Base-by-base conservation (phyloP, 2,113 vertebrate genomes). In the Pterocles gutturalis region DNA sequence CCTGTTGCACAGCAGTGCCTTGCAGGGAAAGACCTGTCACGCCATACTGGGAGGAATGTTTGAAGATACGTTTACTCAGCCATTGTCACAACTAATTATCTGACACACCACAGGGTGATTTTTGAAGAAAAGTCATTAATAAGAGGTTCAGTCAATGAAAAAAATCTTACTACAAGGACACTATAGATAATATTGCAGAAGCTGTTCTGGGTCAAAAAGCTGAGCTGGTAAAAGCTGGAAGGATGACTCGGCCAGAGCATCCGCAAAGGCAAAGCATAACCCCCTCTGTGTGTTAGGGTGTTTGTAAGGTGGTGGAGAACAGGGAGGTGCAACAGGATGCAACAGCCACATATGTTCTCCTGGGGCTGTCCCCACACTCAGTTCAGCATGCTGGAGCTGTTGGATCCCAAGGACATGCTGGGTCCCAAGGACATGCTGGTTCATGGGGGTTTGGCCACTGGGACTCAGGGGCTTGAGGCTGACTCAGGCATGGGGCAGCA, bases 311-410 rank as follows among this genome's bases (percentile, higher is more conserved):
- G 28, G 33, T 6, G 29, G 72, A 58, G 53, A 33, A 15, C 24
- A 0, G 0, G 33, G 49, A 70, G 60, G 33, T 7, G 21, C 0
- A 3, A 20, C 13, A 38, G 34, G 29, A 28, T 17, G 24, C 11
- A 64, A 16, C 1, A 26, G 28, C 31, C 24, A 49, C 26, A 11
- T n/a, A 13, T 25, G 11, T 10, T 55, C 36, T 41, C 31, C 58
- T 41, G 53, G 29, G 33, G 8, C 5, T 21, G 22, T 17, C 17
- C 31, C 38, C 22, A 11, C 7, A 11, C 19, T 58, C 0, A 0
- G 10, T 19, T 72, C 43, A 54, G 25, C 28, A n/a, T 6, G 12
- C 31, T 31, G 64, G 53, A 62, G n/a, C 26, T 49, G 17, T 11
- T 1, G 1, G 29, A 13, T 76, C 43, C 62, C 0, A 0, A 61